phyloP scores from a whole-genome alignment of 2,113 vertebrate species.

The Cyanoramphus novaezelandiae region DNA sequence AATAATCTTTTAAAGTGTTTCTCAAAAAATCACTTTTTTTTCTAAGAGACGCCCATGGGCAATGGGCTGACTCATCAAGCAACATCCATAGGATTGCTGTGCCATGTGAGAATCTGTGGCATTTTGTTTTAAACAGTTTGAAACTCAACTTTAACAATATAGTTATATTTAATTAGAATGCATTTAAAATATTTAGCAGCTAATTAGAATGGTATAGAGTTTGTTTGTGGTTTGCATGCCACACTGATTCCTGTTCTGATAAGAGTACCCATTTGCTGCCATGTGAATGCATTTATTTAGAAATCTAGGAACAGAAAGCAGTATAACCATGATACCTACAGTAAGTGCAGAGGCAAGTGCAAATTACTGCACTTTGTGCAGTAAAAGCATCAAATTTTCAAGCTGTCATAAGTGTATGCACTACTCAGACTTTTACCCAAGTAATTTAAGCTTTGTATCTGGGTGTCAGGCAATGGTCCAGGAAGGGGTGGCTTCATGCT shows the following conservation, averaged over 20 bases:
- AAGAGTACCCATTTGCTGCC: not conserved
- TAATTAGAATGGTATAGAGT: not conserved
- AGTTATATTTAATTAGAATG: not conserved
- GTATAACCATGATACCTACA: not conserved
- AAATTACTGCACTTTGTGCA: not conserved
- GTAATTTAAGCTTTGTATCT: not conserved
- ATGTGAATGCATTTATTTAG: rapidly evolving
- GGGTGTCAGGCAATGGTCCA: not conserved
- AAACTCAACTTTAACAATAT: not conserved
- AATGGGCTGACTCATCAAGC: not conserved
- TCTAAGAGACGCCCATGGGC: not conserved
- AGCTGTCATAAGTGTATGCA: not conserved
- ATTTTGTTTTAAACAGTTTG: not conserved
- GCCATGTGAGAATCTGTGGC: not conserved
- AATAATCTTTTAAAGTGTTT: not conserved
- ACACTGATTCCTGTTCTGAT: not conserved
- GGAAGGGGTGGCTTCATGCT: not conserved
- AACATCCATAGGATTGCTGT: rapidly evolving
- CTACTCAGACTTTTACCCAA: not conserved
- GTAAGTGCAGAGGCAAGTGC: not conserved
- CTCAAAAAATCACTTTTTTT: not conserved
- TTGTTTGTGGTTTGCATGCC: not conserved
- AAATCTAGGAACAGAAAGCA: not conserved
- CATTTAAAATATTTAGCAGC: not conserved
- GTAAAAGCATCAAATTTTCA: not conserved